Conservation (phyloP, 2,113 vertebrate species). For the Narcine bancroftii region DNA sequence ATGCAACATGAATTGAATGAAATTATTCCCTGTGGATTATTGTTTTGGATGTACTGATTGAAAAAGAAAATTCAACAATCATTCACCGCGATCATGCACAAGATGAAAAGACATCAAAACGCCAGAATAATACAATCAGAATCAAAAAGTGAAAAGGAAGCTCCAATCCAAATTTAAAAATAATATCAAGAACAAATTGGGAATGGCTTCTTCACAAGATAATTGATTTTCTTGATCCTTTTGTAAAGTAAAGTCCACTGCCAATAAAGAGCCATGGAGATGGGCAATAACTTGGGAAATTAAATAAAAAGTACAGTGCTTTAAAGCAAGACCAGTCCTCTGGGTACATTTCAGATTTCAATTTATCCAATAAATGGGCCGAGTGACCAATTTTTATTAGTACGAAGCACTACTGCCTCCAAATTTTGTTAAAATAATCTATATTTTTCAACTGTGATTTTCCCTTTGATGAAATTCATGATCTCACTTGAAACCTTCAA, state of each 20-base stretch:
- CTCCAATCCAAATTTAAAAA: not conserved
- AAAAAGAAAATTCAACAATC: not conserved
- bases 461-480: not conserved
- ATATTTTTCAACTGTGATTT: not conserved
- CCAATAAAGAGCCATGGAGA: not conserved
- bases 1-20: not conserved
- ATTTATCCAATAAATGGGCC: not conserved
- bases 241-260: not conserved
- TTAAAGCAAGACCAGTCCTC: not conserved
- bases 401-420: not conserved
- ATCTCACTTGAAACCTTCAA: slow-evolving; percentile 6
- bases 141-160: not conserved
- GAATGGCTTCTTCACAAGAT: not conserved
- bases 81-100: not conserved
- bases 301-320: not conserved
- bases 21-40: not conserved
- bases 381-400: not conserved
- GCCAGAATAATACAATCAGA: not conserved
- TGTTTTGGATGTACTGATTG: not conserved
- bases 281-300: not conserved
- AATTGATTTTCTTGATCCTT: not conserved
- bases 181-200: not conserved
- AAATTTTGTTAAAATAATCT: not conserved
- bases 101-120: not conserved
- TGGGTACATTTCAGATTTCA: not conserved